Evolutionary conservation across 2,113 vertebrate species (phyloP).

Genomic region (Urocolius indicus): DNA sequence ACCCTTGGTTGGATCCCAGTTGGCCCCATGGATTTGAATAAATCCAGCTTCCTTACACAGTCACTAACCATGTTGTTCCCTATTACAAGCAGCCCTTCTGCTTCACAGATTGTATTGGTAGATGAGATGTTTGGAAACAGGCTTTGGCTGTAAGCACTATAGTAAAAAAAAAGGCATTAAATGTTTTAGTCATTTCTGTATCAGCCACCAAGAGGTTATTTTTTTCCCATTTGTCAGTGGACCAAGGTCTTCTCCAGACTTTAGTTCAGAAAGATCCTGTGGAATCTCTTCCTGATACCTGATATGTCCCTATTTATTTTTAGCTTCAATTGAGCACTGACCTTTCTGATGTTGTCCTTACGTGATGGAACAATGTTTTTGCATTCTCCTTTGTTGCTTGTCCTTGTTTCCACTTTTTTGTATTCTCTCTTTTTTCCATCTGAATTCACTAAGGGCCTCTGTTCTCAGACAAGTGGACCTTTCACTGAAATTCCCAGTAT

Average conservation of each 20-base stretch:
- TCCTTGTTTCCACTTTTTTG: not conserved
- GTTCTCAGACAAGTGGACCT: not conserved
- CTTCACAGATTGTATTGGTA: not conserved
- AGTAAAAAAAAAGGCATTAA: not conserved
- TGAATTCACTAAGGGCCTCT: not conserved
- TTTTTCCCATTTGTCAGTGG: not conserved
- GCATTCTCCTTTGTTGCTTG: not conserved
- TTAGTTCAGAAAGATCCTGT: not conserved
- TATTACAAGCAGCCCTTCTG: not conserved
- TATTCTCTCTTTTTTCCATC: not conserved
- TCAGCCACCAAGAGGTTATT: not conserved
- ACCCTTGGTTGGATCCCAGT: not conserved
- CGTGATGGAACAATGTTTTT: not conserved
- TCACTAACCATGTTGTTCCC: not conserved
- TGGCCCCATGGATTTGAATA: not conserved
- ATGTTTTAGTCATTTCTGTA: not conserved
- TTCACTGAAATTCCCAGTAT: not conserved
- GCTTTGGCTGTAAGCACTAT: not conserved
- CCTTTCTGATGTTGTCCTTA: not conserved
- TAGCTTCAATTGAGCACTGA: not conserved
- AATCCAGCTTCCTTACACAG: accelerated
- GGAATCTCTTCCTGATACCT: not conserved
- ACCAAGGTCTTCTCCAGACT: not conserved
- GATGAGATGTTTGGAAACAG: not conserved
- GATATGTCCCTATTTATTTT: not conserved